phyloP scores from a whole-genome alignment of 2,797 vertebrate genomes.

The Sphaeramia orbicularis region DNA sequence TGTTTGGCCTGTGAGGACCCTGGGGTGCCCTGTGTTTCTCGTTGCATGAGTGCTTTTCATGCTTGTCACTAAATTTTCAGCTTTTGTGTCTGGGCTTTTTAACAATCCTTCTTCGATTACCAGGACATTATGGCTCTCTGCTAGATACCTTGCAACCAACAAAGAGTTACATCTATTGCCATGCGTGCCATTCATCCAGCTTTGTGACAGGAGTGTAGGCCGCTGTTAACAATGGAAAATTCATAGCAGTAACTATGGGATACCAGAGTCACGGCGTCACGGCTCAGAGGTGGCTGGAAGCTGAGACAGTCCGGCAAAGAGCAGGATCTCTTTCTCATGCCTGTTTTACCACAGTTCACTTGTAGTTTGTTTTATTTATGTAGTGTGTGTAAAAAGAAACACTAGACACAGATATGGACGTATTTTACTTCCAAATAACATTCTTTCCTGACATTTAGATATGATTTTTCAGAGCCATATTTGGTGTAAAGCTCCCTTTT shows the following conservation, averaged over 20 bases:
- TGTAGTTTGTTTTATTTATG: conserved; percentile 28
- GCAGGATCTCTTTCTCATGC: conserved; percentile 57
- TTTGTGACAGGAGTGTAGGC: conserved; percentile 86
- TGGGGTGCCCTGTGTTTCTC: conserved; percentile 75
- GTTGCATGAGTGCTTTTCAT: conserved; percentile 86
- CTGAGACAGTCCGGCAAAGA: conserved; percentile 49
- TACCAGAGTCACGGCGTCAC: conserved; percentile 86
- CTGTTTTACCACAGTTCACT: conserved; percentile 29
- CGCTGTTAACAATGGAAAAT: conserved; percentile 89
- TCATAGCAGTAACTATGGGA: conserved; percentile 90
- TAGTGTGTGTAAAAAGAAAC: conserved; percentile 32
- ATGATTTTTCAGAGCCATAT: conserved; percentile 30
- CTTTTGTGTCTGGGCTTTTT: conserved; percentile 87
- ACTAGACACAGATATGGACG: conserved; percentile 11
- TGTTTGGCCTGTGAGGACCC: conserved; percentile 57
- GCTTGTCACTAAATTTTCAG: conserved; percentile 90
- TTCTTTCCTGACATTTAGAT: conserved; percentile 21
- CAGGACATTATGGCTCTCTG: conserved; percentile 89
- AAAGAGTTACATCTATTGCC: conserved; percentile 91
- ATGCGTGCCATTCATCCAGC: conserved; percentile 87
- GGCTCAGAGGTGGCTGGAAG: conserved; percentile 81
- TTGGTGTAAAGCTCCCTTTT: conserved; percentile 30
- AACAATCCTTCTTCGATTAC: conserved; percentile 89
- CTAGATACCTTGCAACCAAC: conserved; percentile 88
- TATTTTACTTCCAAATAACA: conserved; percentile 20